phyloP scores from a whole-genome alignment of 2,113 vertebrate genomes.

The Penelope pileata region DNA sequence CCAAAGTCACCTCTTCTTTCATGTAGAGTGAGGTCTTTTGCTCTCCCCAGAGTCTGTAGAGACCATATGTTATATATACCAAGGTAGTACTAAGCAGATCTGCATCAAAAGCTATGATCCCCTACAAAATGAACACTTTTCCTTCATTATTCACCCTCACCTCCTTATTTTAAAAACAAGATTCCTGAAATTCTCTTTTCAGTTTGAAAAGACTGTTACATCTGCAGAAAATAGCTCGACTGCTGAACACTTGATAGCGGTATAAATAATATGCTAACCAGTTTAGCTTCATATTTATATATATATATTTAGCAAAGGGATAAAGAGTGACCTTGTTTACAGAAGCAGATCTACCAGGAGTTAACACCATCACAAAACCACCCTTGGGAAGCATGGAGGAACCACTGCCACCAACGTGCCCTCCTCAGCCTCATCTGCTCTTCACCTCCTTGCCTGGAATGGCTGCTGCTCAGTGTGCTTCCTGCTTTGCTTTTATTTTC shows the following conservation, averaged over 20 bases:
- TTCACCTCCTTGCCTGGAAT: not conserved
- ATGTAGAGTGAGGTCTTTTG: not conserved
- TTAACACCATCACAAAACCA: not conserved
- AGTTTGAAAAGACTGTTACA: not conserved
- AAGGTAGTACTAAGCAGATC: not conserved
- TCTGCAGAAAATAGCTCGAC: not conserved
- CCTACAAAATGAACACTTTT: not conserved
- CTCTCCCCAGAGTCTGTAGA: not conserved
- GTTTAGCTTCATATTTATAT: not conserved
- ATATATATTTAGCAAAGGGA: not conserved
- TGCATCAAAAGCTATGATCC: not conserved
- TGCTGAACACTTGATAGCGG: not conserved
- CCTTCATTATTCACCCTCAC: not conserved
- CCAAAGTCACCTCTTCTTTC: not conserved
- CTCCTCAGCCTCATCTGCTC: not conserved
- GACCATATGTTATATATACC: not conserved
- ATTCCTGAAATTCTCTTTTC: not conserved
- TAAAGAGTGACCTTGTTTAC: not conserved
- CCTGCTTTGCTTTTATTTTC: not conserved
- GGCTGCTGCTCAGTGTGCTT: not conserved
- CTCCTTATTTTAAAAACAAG: not conserved
- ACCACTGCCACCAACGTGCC: fast-evolving
- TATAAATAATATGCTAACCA: not conserved
- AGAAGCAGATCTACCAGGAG: not conserved
- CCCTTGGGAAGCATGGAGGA: fast-evolving